Percentiles rank a stretch among this genome's conserved stretches.
Conservation (phyloP, 2,888 invertebrate genomes). For the Luperina testacea region DNA sequence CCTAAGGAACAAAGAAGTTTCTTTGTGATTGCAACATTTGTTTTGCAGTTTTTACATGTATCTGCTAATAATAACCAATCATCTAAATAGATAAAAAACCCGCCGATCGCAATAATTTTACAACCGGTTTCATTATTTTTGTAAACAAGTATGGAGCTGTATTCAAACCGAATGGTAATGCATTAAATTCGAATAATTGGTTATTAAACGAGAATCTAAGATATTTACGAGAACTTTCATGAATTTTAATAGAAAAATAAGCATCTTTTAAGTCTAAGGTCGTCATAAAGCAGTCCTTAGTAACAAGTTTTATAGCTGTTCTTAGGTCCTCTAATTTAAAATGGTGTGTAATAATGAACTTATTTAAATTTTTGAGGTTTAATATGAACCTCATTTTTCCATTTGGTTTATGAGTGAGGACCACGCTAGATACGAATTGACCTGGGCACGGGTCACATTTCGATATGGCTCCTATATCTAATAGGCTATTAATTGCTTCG, state of each 20-base stretch:
- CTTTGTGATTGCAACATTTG: slow-evolving; percentile 5
- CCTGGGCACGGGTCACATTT: background rate
- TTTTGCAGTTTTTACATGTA: background rate
- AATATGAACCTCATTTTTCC: slow-evolving; percentile 17
- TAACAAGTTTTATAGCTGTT: slow-evolving; percentile 1
- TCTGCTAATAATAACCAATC: background rate
- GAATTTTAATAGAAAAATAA: background rate
- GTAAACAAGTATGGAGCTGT: slow-evolving; percentile 11
- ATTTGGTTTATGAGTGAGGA: slow-evolving; percentile 1
- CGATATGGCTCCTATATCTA: slow-evolving; percentile 7
- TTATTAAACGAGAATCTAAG: background rate
- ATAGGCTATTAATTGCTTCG: slow-evolving; percentile 3
- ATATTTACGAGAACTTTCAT: slow-evolving; percentile 8
- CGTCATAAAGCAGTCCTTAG: too few relatives aligned
- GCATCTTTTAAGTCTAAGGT: too few relatives aligned
- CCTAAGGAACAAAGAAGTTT: slow-evolving; percentile 6
- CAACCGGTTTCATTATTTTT: background rate
- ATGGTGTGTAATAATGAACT: background rate
- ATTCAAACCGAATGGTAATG: slow-evolving; percentile 4
- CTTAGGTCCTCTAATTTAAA: slow-evolving; percentile 1
- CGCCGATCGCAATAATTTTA: background rate
- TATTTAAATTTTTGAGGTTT: slow-evolving; percentile 16
- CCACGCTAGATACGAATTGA: slow-evolving; percentile 9
- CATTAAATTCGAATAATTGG: slow-evolving; percentile 12
- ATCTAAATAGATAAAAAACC: slow-evolving; percentile 6